phyloP scores from a whole-genome alignment of 35 echinoderm and acorn worm species.

The Apostichopus californicus region DNA sequence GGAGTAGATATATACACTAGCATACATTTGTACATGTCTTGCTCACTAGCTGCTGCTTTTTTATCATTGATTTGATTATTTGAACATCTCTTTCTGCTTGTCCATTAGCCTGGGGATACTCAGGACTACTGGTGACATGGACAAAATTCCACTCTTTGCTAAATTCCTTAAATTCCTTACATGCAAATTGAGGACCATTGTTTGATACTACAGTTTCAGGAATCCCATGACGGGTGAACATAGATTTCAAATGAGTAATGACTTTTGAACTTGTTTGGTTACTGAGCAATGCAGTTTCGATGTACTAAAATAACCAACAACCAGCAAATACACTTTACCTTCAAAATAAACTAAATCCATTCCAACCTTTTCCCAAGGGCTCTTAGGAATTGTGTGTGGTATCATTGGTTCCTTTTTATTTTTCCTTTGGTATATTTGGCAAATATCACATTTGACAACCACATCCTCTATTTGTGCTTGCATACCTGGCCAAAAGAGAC shows the following conservation, averaged over 20 bases:
- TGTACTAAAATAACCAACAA: slow-evolving; percentile 42
- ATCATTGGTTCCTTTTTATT: slow-evolving; percentile 39
- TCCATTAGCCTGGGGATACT: slow-evolving; percentile 62
- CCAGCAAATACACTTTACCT: slow-evolving; percentile 1
- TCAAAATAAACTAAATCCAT: slow-evolving; percentile 38
- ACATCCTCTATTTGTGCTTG: slow-evolving; percentile 12
- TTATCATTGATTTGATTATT: slow-evolving; percentile 53
- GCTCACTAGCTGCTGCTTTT: neutral
- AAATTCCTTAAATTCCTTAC: neutral
- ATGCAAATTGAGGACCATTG: neutral
- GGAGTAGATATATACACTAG: neutral
- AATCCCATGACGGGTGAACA: neutral
- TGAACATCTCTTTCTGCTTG: slow-evolving; percentile 63
- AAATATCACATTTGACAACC: slow-evolving; percentile 28
- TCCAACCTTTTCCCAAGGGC: slow-evolving; percentile 40
- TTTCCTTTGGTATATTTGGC: slow-evolving; percentile 1
- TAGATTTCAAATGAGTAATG: slow-evolving; percentile 4
- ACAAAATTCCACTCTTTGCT: neutral
- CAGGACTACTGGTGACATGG: neutral
- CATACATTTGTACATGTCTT: slow-evolving; percentile 26
- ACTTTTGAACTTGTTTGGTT: neutral
- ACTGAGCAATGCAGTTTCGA: too few species aligned
- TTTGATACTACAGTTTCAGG: neutral
- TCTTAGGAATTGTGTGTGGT: neutral
- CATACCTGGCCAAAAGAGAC: slow-evolving; percentile 37